Conservation (phyloP, 2,888 invertebrate species). For the Tetrapedia diversipes region DNA sequence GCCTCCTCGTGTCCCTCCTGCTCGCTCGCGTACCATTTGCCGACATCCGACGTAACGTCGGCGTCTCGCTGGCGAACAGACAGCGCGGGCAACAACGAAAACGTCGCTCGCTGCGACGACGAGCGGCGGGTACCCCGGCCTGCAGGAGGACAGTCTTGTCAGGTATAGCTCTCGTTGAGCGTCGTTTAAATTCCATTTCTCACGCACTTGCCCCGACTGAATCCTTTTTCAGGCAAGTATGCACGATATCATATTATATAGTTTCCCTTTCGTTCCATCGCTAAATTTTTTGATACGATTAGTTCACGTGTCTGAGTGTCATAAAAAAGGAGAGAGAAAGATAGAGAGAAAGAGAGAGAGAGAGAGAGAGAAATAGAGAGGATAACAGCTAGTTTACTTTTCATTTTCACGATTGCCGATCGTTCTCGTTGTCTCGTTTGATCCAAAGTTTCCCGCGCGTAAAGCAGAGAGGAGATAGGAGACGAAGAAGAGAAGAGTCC, state of each 20-base stretch:
- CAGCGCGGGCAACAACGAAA: constrained; percentile 33
- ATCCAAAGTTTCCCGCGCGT: not conserved
- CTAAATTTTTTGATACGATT: constrained; percentile 43
- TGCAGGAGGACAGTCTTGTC: constrained; percentile 41
- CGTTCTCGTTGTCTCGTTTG: constrained; percentile 18
- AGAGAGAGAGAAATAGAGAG: no score
- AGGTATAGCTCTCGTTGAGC: constrained; percentile 55
- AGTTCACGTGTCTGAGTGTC: constrained; percentile 39
- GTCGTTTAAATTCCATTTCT: constrained; percentile 64
- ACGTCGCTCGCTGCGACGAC: not conserved
- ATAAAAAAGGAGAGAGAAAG: no score
- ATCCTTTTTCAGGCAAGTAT: constrained; percentile 70
- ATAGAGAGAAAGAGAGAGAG: no score
- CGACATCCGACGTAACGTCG: not conserved
- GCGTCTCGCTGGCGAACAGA: no score
- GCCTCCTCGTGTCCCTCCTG: constrained; percentile 41
- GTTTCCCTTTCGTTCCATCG: constrained; percentile 40
- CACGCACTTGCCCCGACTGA: constrained; percentile 72
- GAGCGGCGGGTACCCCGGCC: constrained; percentile 23
- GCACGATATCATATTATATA: constrained; percentile 52
- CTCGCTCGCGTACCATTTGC: constrained; percentile 24
- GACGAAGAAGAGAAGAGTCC: not conserved
- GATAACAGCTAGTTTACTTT: constrained; percentile 38
- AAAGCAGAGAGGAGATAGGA: not conserved
- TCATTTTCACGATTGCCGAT: constrained; percentile 17